Conservation (phyloP, 2,113 vertebrate genomes). For the Thryonomys swinderianus region DNA sequence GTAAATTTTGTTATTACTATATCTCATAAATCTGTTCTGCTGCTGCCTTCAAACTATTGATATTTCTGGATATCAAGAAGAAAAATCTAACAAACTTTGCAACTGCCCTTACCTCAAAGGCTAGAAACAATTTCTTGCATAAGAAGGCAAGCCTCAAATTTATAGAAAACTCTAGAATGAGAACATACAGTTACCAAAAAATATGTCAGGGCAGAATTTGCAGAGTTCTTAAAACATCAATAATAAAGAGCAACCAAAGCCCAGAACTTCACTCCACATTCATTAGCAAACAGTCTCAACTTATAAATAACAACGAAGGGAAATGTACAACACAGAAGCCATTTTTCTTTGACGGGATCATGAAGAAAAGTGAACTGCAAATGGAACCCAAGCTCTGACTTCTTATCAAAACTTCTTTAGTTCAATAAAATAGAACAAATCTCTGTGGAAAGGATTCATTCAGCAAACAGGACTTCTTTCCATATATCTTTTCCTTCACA, state of each 20-base stretch:
- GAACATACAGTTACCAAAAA: slow-evolving; percentile 54
- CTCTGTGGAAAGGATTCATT: slow-evolving; percentile 71
- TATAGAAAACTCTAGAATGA: slow-evolving; percentile 56
- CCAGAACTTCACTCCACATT: slow-evolving; percentile 59
- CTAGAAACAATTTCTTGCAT: neutral
- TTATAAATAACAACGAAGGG: neutral
- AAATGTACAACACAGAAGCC: slow-evolving; percentile 40
- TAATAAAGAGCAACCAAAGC: slow-evolving; percentile 57
- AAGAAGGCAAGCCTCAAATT: neutral
- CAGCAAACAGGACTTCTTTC: slow-evolving; percentile 42
- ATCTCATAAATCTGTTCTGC: neutral
- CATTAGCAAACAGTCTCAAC: slow-evolving; percentile 33
- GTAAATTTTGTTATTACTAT: slow-evolving; percentile 33
- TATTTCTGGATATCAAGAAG: slow-evolving; percentile 1
- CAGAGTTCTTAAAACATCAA: slow-evolving; percentile 68
- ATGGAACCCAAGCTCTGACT: slow-evolving; percentile 58
- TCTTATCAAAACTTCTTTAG: slow-evolving; percentile 72
- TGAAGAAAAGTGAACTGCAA: neutral
- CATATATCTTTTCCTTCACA: slow-evolving; percentile 62
- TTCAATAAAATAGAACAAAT: slow-evolving; percentile 68
- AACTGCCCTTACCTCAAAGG: neutral
- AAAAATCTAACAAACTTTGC: slow-evolving; percentile 25
- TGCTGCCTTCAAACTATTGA: neutral
- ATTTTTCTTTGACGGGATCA: neutral
- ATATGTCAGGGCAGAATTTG: slow-evolving; percentile 70